Conservation (phyloP, 2,888 invertebrate species). For the Erebia palarica region DNA sequence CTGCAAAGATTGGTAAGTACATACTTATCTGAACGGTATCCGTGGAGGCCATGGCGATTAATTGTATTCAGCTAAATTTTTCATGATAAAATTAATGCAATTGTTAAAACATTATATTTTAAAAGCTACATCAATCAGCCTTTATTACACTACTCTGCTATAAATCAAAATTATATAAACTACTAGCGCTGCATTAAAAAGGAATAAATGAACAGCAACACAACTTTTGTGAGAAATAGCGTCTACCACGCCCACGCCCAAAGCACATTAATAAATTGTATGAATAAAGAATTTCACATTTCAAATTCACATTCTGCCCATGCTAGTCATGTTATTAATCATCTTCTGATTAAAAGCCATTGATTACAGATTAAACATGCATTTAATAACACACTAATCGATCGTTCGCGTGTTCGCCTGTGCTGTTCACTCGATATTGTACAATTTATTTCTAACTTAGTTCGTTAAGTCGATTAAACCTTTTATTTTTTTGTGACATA, state of each 20-base stretch:
- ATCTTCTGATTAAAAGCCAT: conserved; percentile 62
- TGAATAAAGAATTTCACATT: conserved; percentile 23
- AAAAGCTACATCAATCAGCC: neutral
- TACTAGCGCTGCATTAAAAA: neutral
- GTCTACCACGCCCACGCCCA: conserved; percentile 11
- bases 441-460: conserved; percentile 51
- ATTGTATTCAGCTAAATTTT: neutral
- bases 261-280: conserved; percentile 17
- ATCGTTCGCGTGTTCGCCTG: conserved; percentile 58
- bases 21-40: no score
- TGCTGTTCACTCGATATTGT: conserved; percentile 47
- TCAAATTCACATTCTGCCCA: conserved; percentile 43
- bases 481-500: neutral
- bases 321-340: conserved; percentile 53
- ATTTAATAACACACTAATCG: conserved; percentile 70
- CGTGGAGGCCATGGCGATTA: no score
- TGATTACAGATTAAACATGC: conserved; percentile 66
- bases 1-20: no score
- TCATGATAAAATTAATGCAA: neutral
- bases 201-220: neutral
- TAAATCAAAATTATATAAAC: neutral
- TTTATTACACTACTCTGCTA: neutral
- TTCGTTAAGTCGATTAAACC: conserved; percentile 40
- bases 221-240: conserved; percentile 1
- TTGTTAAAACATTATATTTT: neutral